Base-by-base conservation (phyloP, 2,113 vertebrate species). In the Corythaixoides concolor region DNA sequence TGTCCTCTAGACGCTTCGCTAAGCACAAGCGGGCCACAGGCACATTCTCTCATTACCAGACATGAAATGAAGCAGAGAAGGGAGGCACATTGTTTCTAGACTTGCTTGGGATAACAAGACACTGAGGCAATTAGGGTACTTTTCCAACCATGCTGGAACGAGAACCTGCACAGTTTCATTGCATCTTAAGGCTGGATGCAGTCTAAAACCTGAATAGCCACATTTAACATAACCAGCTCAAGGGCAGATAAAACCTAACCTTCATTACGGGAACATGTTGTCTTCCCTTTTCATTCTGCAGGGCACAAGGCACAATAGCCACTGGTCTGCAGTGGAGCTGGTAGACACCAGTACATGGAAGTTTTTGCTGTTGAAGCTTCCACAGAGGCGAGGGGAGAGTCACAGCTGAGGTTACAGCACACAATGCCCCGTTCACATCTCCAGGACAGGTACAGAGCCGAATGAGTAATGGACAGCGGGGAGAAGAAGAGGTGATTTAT, bases 401-500 rank as follows among this genome's bases (percentile, higher is more conserved):
- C 63, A 63, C 20, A 35, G 76, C 52, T 75, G 75, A 93, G 79
- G 56, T 63, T 14, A 18, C 26, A 50, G 89, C 66, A 63, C 60
- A 33, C 28, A 12, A 5, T 11, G 67, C 63, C 58, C 70, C 10
- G 1, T 7, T 70, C 7, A 7, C 53, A 45, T 32, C 84, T 66
- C 49, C 89, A 74, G 83, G 69, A 77, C 94, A 95, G 84, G 84
- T 62, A 84, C 73, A 58, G 35, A 79, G 53, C 69, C 15, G 53
- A 68, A 55, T 70, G 88, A 96, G 62, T 64, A 70, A 88, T 45
- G 85, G 63, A 15, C 32, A 11, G 39, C 7, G 79, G 53, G 13
- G 9, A 89, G 58, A 75, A 56, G 32, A 59, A 41, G 28, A 70
- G 35, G 62, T 92, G 86, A 95, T 95, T 93, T 94, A 93, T 90